Evolutionary conservation across 2,888 invertebrate genomes (phyloP).

Genomic region (Sarcophaga variegata): DNA sequence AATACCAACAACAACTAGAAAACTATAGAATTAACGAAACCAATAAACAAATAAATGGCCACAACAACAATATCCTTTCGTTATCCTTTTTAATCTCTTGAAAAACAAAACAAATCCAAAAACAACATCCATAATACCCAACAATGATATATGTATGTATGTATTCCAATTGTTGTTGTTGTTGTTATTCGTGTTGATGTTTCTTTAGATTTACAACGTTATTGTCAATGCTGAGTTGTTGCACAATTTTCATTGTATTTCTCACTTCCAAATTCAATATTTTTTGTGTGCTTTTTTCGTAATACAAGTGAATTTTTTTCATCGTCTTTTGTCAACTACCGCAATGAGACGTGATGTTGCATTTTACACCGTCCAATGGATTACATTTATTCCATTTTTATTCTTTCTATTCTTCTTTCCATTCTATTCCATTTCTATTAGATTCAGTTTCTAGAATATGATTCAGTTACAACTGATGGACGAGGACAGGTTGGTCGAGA

Average conservation of each 20-base stretch:
- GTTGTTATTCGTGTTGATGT: constrained; percentile 16
- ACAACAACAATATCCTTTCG: constrained; percentile 18
- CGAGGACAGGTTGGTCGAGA: background rate
- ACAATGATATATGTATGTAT: background rate
- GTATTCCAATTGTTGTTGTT: constrained; percentile 19
- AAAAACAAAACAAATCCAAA: constrained; percentile 52
- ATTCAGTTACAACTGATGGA: constrained; percentile 30
- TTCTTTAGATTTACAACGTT: constrained; percentile 52
- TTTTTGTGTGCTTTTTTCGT: background rate
- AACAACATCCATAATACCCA: background rate
- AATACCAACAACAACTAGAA: constrained; percentile 42
- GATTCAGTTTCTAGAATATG: no score
- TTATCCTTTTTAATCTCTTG: constrained; percentile 39
- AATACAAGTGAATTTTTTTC: no score
- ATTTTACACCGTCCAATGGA: constrained; percentile 63
- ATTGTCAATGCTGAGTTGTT: constrained; percentile 34
- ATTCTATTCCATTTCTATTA: background rate
- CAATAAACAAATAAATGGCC: constrained; percentile 15
- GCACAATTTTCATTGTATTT: background rate
- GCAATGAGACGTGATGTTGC: constrained; percentile 69
- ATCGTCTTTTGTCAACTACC: constrained; percentile 56
- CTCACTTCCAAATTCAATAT: background rate
- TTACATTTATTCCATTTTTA: constrained; percentile 40
- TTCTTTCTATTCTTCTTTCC: background rate
- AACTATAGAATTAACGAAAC: constrained; percentile 28